A percentile compares a stretch with the other conserved stretches of the same genome.
These are phyloP conservation scores for Pollenia amentaria DNA, from an alignment of 2,888 invertebrate genomes.

Conservation along the genomic window DNA sequence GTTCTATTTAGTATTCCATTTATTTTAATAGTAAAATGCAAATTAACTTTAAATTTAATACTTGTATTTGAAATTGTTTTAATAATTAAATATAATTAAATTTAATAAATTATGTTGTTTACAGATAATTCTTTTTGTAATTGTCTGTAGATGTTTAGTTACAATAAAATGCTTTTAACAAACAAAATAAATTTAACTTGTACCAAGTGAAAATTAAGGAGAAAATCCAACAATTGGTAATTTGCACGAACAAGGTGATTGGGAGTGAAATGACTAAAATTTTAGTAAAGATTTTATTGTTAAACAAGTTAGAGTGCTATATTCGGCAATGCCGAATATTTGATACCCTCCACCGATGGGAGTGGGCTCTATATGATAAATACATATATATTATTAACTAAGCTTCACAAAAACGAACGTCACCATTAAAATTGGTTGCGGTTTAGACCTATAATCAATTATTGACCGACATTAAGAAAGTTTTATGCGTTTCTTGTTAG, in stretches of 20 bases:
- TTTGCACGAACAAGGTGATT: conserved; percentile 12
- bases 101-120: conserved; percentile 31
- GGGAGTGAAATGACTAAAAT: not conserved
- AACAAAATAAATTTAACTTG: conserved; percentile 31
- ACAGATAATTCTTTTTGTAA: conserved; percentile 4
- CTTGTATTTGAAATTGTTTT: conserved; percentile 8
- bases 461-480: no score
- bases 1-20: conserved; percentile 8
- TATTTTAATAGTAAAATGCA: conserved; percentile 23
- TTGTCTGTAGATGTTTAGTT: not conserved
- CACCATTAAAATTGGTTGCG: no score
- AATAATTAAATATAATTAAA: conserved; percentile 28
- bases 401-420: no score
- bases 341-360: no score
- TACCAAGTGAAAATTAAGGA: not conserved
- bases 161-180: not conserved
- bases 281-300: not conserved
- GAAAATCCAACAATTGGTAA: not conserved
- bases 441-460: no score
- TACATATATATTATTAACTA: not conserved
- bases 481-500: no score
- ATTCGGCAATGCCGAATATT: no score
- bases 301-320: no score
- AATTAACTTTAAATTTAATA: conserved; percentile 14
- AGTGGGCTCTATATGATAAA: no score